phyloP scores from a whole-genome alignment of 2,797 vertebrate species.

The Clangula hyemalis region DNA sequence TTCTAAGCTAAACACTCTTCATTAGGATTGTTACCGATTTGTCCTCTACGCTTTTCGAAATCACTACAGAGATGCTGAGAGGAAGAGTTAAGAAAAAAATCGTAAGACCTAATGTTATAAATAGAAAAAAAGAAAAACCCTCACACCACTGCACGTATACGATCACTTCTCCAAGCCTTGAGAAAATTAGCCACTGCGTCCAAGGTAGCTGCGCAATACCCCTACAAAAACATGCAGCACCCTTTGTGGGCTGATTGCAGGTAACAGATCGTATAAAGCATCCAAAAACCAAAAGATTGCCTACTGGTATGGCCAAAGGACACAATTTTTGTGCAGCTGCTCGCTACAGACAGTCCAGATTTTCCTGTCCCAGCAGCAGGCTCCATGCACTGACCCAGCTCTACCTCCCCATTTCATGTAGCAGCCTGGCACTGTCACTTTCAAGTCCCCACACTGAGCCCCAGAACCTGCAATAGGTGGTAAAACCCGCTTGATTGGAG shows the following conservation, averaged over 20 bases:
- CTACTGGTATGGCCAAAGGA: rapidly evolving
- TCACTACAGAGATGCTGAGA: not conserved
- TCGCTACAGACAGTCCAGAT: rapidly evolving
- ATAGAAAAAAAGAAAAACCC: not conserved
- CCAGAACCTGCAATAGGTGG: not conserved
- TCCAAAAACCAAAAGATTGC: not conserved
- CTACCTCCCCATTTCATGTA: not conserved
- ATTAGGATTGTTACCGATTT: not conserved
- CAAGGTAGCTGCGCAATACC: not conserved
- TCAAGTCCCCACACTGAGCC: not conserved
- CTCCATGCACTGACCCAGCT: not conserved
- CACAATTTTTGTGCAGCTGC: not conserved
- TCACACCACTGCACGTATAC: not conserved
- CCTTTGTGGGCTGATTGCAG: not conserved
- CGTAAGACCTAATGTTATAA: not conserved
- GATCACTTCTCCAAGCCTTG: not conserved
- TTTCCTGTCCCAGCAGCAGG: not conserved
- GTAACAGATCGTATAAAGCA: rapidly evolving
- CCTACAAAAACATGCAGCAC: not conserved
- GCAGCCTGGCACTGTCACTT: not conserved
- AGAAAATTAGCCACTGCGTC: not conserved
- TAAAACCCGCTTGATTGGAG: not conserved
- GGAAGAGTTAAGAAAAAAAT: not conserved
- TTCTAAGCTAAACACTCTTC: not conserved
- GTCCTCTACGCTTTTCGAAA: not conserved